Evolutionary conservation across 1,140 invertebrate genomes (phyloP), one percentile per base, ranked within the genome.

Genomic region (Ooceraea biroi): DNA sequence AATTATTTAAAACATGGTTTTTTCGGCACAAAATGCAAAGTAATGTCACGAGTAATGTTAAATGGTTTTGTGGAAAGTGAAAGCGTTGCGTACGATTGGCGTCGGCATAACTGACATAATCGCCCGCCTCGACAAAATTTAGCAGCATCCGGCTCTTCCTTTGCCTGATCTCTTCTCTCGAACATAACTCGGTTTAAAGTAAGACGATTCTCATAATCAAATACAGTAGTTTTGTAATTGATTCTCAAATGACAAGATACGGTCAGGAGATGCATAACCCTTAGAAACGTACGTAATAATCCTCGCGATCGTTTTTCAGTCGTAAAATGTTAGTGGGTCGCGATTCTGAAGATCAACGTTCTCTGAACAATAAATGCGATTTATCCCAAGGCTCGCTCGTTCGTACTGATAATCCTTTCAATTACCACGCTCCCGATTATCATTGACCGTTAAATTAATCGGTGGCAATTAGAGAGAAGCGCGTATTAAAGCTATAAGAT

Each of bases 141-240:
- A 66, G 41, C 30, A 55, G 46, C 46, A 77, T 77, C 61, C 61
- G 74, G 61, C 60, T 66, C 14, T 77, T 55, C 25, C 61, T 74
- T 60, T n/a, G 12, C 10, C 14, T 36, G 41, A 74, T 46, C 48
- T 46, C 48, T 77, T 66, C 12, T 55, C 74, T 36, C 44, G 41
- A 2, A 1, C n/a, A 14, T 52, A 77, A 25, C 30, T 52, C 14
- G 50, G 30, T 50, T 77, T 50, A 17, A 52, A 8, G 22, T 17
- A 30, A 12, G 50, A 4, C 41, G 22, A 77, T 52, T 65, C 46
- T 41, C 19, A 55, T 66, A 27, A 66, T 25, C 19, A 12, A 50
- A 25, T 5, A 14, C 8, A 27, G 14, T 60, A 30, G 66, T 68
- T 50, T n/a, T 14, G 25, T 8, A 22, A 68, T 17, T n/a, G 10